Evolutionary conservation across 2,797 vertebrate genomes (phyloP).

Genomic region (Vireo griseus): DNA sequence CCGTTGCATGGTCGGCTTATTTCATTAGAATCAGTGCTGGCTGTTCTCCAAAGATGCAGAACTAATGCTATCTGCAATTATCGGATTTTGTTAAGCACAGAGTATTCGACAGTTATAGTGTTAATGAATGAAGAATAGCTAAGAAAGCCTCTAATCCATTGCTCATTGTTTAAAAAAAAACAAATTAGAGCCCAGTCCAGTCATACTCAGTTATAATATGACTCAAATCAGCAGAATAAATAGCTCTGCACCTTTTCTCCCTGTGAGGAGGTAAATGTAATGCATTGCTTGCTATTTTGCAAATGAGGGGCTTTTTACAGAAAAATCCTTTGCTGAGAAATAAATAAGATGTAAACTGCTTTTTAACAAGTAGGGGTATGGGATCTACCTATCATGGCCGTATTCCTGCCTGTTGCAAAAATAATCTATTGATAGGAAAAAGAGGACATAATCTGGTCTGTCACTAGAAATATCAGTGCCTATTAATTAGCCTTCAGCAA

Average conservation of each 20-base stretch:
- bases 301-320: neutral
- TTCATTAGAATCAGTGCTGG: slow-evolving; percentile 69
- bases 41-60: slow-evolving; percentile 63
- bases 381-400: neutral
- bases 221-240: slow-evolving; percentile 4
- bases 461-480: neutral
- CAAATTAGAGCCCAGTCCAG: neutral
- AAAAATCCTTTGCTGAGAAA: neutral
- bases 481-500: slow-evolving; percentile 13
- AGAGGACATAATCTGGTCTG: neutral
- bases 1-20: slow-evolving; percentile 45
- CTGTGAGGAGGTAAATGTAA: neutral
- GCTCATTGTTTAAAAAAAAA: neutral
- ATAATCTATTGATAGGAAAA: neutral
- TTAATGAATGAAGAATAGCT: slow-evolving; percentile 29
- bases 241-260: neutral
- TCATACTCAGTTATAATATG: neutral
- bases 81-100: slow-evolving; percentile 43
- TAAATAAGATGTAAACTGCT: neutral
- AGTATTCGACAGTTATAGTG: slow-evolving; percentile 17
- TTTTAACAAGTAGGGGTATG: neutral
- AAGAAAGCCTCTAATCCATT: neutral
- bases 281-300: neutral
- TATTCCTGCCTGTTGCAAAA: neutral
- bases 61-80: slow-evolving; percentile 42